Evolutionary conservation across 2,113 vertebrate genomes (phyloP).

Genomic region (Rhombomys opimus): DNA sequence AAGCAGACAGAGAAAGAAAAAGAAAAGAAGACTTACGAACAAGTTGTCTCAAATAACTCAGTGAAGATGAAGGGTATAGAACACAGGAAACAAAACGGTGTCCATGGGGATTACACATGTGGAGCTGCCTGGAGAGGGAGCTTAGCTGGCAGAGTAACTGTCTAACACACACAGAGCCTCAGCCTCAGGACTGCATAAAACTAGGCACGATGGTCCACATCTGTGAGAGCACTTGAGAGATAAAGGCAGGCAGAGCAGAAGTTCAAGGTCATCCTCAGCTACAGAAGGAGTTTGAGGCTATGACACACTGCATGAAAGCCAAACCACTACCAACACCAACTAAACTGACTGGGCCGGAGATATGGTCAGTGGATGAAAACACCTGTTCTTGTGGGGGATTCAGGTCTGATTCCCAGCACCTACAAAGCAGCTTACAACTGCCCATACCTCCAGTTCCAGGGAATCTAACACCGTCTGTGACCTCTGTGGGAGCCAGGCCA

Average conservation of each 20-base stretch:
- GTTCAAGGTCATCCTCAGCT: not conserved
- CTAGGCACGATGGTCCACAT: not conserved
- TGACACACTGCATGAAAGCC: not conserved
- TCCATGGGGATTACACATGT: not conserved
- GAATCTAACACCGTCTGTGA: not conserved
- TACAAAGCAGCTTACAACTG: not conserved
- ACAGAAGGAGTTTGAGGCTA: not conserved
- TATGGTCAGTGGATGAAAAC: not conserved
- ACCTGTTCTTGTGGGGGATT: not conserved
- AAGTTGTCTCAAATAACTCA: slow-evolving; percentile 23
- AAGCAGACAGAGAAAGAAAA: not conserved
- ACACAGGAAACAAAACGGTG: slow-evolving; percentile 7
- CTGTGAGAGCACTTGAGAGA: not conserved
- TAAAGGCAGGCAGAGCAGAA: not conserved
- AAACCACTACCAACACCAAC: not conserved
- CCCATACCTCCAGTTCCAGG: not conserved
- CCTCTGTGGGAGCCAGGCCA: not conserved
- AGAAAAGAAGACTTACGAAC: not conserved
- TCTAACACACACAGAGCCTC: not conserved
- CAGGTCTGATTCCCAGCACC: not conserved
- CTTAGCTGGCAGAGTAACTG: not conserved
- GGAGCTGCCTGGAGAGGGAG: not conserved
- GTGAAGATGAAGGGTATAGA: not conserved
- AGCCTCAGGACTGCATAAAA: not conserved
- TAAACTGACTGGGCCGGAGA: not conserved